Evolutionary conservation across 1,140 invertebrate species (phyloP).

Genomic region (Caenorhabditis brenneri): DNA sequence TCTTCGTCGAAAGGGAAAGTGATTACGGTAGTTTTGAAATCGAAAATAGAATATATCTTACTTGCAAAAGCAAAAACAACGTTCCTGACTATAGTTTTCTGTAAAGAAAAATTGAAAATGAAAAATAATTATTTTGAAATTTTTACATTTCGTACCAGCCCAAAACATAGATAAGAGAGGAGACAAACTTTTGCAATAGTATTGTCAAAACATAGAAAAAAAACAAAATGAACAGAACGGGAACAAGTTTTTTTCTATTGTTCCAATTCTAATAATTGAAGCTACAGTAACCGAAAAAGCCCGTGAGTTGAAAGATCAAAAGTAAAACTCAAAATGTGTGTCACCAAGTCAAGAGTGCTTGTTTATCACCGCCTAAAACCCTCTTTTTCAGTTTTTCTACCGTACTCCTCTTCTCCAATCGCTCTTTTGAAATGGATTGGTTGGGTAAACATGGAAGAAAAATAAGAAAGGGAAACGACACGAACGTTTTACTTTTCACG

Average conservation of each 20-base stretch:
- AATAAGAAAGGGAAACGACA: neutral
- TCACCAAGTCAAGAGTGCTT: conserved; percentile 19
- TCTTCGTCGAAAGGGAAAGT: neutral
- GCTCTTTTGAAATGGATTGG: conserved; percentile 22
- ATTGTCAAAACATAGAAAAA: too few relatives aligned
- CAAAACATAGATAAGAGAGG: too few relatives aligned
- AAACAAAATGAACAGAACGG: neutral
- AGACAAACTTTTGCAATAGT: too few relatives aligned
- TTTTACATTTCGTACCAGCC: too few relatives aligned
- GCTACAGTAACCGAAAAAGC: neutral
- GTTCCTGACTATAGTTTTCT: too few relatives aligned
- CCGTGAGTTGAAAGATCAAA: neutral
- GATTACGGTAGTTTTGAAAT: neutral
- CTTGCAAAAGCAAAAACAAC: neutral
- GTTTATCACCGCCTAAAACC: conserved; percentile 33
- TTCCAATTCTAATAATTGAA: neutral
- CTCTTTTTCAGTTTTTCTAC: conserved; percentile 29
- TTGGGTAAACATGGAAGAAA: conserved; percentile 9
- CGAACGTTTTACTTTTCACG: neutral
- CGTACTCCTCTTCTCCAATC: conserved; percentile 11
- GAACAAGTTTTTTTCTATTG: neutral
- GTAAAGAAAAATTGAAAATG: too few relatives aligned
- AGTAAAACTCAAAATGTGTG: conserved; percentile 8
- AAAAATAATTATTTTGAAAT: too few relatives aligned
- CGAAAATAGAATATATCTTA: neutral